A percentile compares a stretch with the other conserved stretches of the same genome.
Conservation (phyloP, 1,140 invertebrate genomes). For the Matsumurasca onukii region DNA sequence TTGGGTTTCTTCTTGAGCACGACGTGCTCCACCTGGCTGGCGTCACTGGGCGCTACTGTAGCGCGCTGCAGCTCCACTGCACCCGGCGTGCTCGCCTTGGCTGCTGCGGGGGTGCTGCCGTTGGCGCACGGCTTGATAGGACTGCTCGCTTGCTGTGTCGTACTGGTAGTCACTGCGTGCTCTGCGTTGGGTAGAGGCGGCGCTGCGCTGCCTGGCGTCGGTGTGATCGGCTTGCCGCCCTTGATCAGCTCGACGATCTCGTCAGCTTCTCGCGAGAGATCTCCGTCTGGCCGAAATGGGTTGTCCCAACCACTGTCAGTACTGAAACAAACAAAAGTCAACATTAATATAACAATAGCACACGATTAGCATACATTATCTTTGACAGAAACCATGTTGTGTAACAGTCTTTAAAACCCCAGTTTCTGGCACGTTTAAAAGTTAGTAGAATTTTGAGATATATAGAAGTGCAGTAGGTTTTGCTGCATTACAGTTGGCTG, state of each 20-base stretch:
- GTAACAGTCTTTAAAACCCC: too few species aligned
- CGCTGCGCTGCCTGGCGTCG: constrained; percentile 53
- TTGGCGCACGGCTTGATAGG: constrained; percentile 43
- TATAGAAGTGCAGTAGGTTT: too few species aligned
- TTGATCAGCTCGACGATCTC: constrained; percentile 94
- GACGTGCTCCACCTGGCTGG: constrained; percentile 78
- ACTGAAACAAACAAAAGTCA: constrained; percentile 61
- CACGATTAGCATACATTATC: too few species aligned
- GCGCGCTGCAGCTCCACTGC: constrained; percentile 74
- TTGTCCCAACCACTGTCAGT: constrained; percentile 95
- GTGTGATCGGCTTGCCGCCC: constrained; percentile 81
- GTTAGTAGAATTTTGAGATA: too few species aligned
- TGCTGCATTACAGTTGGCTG: too few species aligned
- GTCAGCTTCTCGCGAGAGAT: constrained; percentile 91
- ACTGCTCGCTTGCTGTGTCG: constrained; percentile 38
- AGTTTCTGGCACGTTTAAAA: too few species aligned
- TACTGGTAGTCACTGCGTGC: constrained; percentile 41
- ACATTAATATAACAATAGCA: neutral
- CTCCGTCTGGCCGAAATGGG: constrained; percentile 93
- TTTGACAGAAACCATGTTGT: too few species aligned
- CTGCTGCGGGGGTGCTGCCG: constrained; percentile 46
- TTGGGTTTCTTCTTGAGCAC: constrained; percentile 88
- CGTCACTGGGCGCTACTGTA: constrained; percentile 67
- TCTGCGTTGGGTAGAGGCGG: constrained; percentile 46
- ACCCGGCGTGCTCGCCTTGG: constrained; percentile 49